Percentiles rank a stretch among this genome's conserved stretches.
phyloP scores from a whole-genome alignment of 2,113 vertebrate genomes.

The Hyla sarda region DNA sequence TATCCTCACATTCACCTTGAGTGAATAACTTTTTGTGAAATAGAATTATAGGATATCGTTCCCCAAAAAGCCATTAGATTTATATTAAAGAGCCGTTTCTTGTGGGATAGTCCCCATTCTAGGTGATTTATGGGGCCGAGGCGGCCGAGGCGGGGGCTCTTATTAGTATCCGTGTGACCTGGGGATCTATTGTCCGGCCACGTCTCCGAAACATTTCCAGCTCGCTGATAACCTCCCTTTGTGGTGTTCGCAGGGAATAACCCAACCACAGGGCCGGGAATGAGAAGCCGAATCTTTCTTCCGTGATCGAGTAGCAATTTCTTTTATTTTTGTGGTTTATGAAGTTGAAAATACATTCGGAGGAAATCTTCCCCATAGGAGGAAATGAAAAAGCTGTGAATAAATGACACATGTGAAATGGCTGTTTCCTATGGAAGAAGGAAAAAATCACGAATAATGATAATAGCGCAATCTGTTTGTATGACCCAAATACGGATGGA shows the following conservation, averaged over 20 bases:
- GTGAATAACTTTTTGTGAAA: slow-evolving; percentile 43
- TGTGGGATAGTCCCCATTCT: slow-evolving; percentile 37
- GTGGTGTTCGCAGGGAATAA: neutral
- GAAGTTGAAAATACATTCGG: slow-evolving; percentile 32
- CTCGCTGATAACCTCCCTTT: slow-evolving; percentile 1
- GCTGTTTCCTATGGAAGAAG: slow-evolving; percentile 4
- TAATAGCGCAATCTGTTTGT: neutral
- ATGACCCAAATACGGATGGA: neutral
- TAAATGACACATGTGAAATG: slow-evolving; percentile 35
- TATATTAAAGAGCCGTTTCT: slow-evolving; percentile 38
- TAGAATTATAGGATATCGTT: slow-evolving; percentile 51
- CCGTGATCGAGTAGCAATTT: slow-evolving; percentile 24
- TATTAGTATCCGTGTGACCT: slow-evolving; percentile 7
- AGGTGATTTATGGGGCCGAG: slow-evolving; percentile 8
- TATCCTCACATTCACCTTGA: slow-evolving; percentile 54
- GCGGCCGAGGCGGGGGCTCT: neutral
- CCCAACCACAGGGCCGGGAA: neutral
- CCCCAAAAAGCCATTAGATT: slow-evolving; percentile 53
- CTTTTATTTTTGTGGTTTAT: slow-evolving; percentile 50
- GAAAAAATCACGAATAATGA: neutral
- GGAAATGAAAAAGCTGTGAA: slow-evolving; percentile 19
- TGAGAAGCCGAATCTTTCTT: slow-evolving; percentile 11
- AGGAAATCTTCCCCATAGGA: slow-evolving; percentile 24
- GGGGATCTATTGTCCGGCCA: slow-evolving; percentile 33
- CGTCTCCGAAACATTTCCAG: neutral